Evolutionary conservation across 2,113 vertebrate genomes (phyloP).

Genomic region (Turnix velox): DNA sequence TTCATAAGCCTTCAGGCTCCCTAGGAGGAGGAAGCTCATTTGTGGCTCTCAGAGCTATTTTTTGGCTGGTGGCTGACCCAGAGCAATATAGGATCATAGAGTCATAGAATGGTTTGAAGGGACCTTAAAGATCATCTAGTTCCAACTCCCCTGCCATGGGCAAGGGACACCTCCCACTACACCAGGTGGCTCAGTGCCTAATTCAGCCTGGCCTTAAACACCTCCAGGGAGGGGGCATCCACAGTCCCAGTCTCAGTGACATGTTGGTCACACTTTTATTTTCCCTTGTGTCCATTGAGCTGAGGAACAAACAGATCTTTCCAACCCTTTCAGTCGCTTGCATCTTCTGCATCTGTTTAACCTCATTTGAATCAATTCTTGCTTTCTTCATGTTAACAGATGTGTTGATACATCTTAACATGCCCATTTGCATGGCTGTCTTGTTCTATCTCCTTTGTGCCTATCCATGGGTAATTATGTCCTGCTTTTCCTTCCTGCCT

Average conservation of each 20-base stretch:
- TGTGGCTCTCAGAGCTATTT: neutral
- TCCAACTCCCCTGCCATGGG: too few relatives aligned
- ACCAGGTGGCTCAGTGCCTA: too few relatives aligned
- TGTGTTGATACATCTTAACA: neutral
- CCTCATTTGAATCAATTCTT: neutral
- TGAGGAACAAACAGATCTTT: neutral
- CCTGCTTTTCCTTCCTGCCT: neutral
- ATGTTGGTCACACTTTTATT: neutral
- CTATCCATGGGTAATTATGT: neutral
- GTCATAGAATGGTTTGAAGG: too few relatives aligned
- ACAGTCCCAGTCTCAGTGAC: neutral
- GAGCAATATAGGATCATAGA: too few relatives aligned
- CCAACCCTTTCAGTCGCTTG: neutral
- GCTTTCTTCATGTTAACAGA: neutral
- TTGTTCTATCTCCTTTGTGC: neutral
- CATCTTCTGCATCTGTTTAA: neutral
- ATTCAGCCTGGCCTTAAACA: too few relatives aligned
- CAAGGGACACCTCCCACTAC: too few relatives aligned
- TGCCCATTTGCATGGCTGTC: neutral
- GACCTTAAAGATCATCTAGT: too few relatives aligned
- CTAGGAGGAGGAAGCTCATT: neutral
- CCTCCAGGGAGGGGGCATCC: too few relatives aligned
- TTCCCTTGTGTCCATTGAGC: neutral
- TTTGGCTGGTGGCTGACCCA: neutral
- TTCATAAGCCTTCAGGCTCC: neutral